phyloP scores from a whole-genome alignment of 2,888 invertebrate genomes.

The Antheraea assamensis region DNA sequence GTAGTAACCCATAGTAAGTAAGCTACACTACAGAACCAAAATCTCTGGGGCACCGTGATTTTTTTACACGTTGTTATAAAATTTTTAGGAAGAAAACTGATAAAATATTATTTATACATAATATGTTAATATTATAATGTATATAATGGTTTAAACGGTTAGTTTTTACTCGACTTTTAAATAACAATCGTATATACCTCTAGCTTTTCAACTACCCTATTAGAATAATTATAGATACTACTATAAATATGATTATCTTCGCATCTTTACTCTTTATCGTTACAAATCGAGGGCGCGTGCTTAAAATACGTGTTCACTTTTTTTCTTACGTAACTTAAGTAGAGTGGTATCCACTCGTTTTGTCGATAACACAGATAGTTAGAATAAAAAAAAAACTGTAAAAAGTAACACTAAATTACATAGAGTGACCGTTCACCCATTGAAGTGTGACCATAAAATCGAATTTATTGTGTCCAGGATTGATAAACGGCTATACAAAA shows the following conservation, averaged over 20 bases:
- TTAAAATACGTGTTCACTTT: background rate
- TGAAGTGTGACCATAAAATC: constrained; percentile 65
- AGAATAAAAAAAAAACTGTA: background rate
- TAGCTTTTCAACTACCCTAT: too few species aligned
- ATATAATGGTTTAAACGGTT: too few species aligned
- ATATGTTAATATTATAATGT: too few species aligned
- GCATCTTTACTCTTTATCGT: background rate
- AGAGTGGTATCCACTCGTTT: background rate
- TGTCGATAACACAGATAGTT: constrained; percentile 3
- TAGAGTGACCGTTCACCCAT: constrained; percentile 52
- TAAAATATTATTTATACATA: too few species aligned
- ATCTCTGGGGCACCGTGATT: too few species aligned
- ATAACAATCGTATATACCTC: too few species aligned
- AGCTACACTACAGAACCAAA: too few species aligned
- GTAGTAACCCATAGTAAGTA: too few species aligned
- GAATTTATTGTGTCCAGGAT: constrained; percentile 72
- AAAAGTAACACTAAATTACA: constrained; percentile 3
- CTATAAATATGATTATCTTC: background rate
- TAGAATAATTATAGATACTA: too few species aligned
- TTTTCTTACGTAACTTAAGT: background rate
- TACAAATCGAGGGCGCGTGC: background rate
- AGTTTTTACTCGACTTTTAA: too few species aligned
- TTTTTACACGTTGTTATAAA: too few species aligned
- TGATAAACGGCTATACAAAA: constrained; percentile 54
- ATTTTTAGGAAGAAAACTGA: too few species aligned